Evolutionary conservation across 2,113 vertebrate species (phyloP).

Genomic region (Quiscalus mexicanus): DNA sequence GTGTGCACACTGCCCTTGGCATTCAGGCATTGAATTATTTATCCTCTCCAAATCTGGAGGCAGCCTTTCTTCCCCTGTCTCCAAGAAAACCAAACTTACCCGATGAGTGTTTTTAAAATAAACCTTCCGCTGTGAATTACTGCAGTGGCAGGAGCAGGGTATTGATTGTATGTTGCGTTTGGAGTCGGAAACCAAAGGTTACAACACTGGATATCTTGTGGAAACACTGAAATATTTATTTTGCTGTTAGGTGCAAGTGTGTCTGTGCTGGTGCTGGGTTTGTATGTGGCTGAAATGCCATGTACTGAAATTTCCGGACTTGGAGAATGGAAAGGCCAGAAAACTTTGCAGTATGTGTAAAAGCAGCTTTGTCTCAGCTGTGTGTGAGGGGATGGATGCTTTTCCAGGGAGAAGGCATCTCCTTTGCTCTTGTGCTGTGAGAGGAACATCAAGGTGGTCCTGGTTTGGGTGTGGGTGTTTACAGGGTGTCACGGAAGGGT

Average conservation of each 20-base stretch:
- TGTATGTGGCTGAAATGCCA: background rate
- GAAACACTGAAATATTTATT: background rate
- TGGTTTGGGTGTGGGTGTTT: background rate
- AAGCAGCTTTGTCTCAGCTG: background rate
- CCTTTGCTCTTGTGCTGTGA: background rate
- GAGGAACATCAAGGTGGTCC: background rate
- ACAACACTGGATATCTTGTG: background rate
- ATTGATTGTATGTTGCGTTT: background rate
- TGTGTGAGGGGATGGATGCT: background rate
- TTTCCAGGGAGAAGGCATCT: background rate
- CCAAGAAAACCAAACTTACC: conserved; percentile 1
- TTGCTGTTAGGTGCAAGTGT: background rate
- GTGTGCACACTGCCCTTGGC: conserved; percentile 64
- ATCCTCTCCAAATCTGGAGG: conserved; percentile 57
- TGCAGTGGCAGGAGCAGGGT: background rate
- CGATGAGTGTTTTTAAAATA: background rate
- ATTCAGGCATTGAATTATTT: conserved; percentile 70
- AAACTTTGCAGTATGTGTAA: background rate
- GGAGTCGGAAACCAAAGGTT: background rate
- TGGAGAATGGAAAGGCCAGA: background rate
- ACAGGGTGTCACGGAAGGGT: background rate
- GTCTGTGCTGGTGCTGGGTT: background rate
- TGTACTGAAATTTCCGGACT: background rate
- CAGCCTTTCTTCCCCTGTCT: conserved; percentile 25
- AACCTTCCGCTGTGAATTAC: background rate